These are phyloP conservation scores for Centrocercus urophasianus DNA, from an alignment of 2,113 vertebrate genomes.

Conservation along the genomic window DNA sequence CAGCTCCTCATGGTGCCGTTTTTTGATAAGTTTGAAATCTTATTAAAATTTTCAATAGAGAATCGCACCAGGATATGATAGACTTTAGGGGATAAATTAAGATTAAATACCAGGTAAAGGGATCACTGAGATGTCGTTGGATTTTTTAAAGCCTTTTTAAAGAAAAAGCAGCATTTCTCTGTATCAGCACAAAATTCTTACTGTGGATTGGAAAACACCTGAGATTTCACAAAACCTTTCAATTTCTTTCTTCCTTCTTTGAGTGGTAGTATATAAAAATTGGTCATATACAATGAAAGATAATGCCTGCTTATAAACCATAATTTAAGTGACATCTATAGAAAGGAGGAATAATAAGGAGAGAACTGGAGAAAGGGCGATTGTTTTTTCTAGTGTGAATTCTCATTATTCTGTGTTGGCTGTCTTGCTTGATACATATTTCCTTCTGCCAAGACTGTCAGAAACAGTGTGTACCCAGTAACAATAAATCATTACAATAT, in stretches of 20 bases:
- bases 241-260: neutral
- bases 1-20: neutral
- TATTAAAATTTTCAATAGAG: neutral
- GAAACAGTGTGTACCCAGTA: neutral
- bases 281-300: neutral
- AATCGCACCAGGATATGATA: neutral
- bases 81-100: neutral
- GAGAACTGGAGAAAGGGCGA: neutral
- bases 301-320: neutral
- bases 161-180: neutral
- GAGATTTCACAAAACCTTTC: neutral
- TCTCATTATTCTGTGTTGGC: neutral
- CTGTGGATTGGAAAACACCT: neutral
- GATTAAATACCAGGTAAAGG: neutral
- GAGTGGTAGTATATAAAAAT: neutral
- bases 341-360: neutral
- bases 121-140: neutral
- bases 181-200: neutral
- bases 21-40: neutral
- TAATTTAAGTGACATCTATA: neutral
- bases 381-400: neutral
- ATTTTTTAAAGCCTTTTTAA: neutral
- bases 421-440: neutral
- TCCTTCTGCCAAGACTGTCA: neutral
- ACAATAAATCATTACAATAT: neutral